Evolutionary conservation across 2,888 invertebrate genomes (phyloP).

Genomic region (Nebria salina): DNA sequence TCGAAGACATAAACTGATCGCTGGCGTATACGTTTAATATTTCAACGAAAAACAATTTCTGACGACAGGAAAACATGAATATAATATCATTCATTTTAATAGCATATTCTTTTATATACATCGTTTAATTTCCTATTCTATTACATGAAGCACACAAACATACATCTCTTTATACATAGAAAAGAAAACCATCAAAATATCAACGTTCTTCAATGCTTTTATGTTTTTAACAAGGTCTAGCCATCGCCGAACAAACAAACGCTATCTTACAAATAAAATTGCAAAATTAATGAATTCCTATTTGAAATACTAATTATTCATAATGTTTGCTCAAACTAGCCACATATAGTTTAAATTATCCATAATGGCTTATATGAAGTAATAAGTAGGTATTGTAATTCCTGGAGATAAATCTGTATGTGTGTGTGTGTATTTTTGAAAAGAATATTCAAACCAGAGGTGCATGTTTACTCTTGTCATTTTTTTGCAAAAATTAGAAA

Average conservation of each 20-base stretch:
- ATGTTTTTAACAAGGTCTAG: not conserved
- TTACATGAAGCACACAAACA: not conserved
- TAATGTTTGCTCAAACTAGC: not conserved
- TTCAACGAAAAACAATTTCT: slow-evolving; percentile 1
- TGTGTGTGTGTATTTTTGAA: no score
- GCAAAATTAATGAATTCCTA: slow-evolving; percentile 40
- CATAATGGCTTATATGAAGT: no score
- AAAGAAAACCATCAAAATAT: not conserved
- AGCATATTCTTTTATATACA: slow-evolving; percentile 1
- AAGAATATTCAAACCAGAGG: no score
- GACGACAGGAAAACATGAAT: not conserved
- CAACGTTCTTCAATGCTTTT: slow-evolving; percentile 2
- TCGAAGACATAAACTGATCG: not conserved
- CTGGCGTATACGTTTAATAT: not conserved
- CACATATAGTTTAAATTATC: no score
- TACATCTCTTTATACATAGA: not conserved
- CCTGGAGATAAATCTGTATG: no score
- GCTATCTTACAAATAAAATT: slow-evolving; percentile 32
- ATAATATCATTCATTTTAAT: not conserved
- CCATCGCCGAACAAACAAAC: not conserved
- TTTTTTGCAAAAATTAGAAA: no score
- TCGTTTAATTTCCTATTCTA: not conserved
- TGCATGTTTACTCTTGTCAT: no score
- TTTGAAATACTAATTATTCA: slow-evolving; percentile 35
- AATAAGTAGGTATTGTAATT: no score